Evolutionary conservation across 2,797 vertebrate species (phyloP), one percentile per base, ranked within the genome.

Genomic region (Esox masquinongy): DNA sequence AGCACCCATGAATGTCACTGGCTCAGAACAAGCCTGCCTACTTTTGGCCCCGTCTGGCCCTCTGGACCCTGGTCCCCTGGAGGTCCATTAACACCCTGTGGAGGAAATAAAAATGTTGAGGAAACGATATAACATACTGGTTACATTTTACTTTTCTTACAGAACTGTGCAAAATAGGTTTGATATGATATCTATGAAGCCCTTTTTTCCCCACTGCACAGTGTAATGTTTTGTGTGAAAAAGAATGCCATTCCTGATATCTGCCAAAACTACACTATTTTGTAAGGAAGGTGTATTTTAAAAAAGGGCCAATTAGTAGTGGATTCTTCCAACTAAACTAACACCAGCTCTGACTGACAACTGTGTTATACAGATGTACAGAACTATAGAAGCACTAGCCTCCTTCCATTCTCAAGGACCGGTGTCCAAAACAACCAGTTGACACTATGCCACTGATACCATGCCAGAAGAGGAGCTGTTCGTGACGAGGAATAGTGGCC

Each of bases 41-140:
- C 96, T 95, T 98, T 97, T 50, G 90, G 85, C 88, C 96, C 96
- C 74, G 91, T 77, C 83, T 90, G 89, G 39, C 97, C 96, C 84
- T 95, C 95, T 0, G 84, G 87, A 24, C 96, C 96, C 73, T 88
- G 80, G 8, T 96, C 94, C 68, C 96, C 96, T n/a, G 88, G 82
- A 80, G 87, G 92, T 87, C 96, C 96, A 50, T 77, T 51, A 1
- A 83, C 82, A 77, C 96, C 96, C 97, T 97, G 85, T 1, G 82
- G 81, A 77, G 84, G n/a, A 81, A 74, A 70, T 64, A 8, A 70
- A n/a, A 64, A 26, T 63, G 26, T 56, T 34, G 61, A 0, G 61
- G 39, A 79, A 73, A 22, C 5, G 0, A 14, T 12, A 24, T 24
- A 24, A 61, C 22, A 3, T 24, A 61, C 5, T 66, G 17, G 29